Evolutionary conservation across 2,888 invertebrate genomes (phyloP).

Genomic region (Blastobasis adustella): DNA sequence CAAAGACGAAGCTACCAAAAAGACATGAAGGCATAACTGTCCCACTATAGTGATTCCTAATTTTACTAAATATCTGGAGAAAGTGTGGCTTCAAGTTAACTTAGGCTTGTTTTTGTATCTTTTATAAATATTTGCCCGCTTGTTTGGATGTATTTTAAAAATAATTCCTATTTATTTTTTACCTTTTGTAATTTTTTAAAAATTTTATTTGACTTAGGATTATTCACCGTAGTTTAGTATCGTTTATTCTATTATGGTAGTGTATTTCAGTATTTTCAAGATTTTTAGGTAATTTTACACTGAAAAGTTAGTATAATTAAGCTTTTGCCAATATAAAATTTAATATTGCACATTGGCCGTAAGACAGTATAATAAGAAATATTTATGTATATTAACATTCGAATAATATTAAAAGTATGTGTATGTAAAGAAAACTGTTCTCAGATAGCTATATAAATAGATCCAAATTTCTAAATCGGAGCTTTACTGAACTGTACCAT

Average conservation of each 20-base stretch:
- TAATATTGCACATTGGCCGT: constrained; percentile 54
- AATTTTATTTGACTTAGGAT: constrained; percentile 30
- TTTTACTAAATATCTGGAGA: constrained; percentile 42
- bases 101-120: constrained; percentile 33
- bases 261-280: constrained; percentile 46
- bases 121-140: constrained; percentile 34
- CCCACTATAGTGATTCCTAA: constrained; percentile 42
- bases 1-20: constrained; percentile 58
- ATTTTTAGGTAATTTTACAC: constrained; percentile 39
- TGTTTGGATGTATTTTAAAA: constrained; percentile 62
- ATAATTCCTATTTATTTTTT: constrained; percentile 65
- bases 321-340: constrained; percentile 39
- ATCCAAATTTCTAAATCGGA: constrained; percentile 45
- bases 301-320: constrained; percentile 35
- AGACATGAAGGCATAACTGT: constrained; percentile 33
- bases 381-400: constrained; percentile 42
- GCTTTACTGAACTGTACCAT: constrained; percentile 39
- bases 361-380: constrained; percentile 29
- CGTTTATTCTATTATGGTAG: constrained; percentile 36
- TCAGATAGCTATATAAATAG: constrained; percentile 26
- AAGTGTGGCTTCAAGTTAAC: constrained; percentile 21
- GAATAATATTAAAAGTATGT: constrained; percentile 21
- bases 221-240: constrained; percentile 30
- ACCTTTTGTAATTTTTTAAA: constrained; percentile 56
- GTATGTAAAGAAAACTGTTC: constrained; percentile 17